These are phyloP conservation scores for Dynastes hyllus DNA, from an alignment of 2,888 invertebrate species.

Conservation along the genomic window DNA sequence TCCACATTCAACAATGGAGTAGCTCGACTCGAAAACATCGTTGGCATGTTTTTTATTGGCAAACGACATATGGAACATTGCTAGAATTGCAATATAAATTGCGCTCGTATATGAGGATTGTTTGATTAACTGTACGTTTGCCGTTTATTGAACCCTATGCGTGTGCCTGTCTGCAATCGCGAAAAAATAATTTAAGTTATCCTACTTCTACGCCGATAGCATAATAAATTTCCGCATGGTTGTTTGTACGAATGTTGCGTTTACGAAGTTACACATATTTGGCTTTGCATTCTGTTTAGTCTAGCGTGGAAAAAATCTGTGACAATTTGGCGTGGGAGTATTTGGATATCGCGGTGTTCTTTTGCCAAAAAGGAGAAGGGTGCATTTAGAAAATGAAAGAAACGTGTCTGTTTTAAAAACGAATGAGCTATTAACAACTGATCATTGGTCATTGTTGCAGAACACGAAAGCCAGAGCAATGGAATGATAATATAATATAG, in stretches of 20 bases:
- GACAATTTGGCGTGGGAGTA: too few species aligned
- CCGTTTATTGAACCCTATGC: slow-evolving; percentile 31
- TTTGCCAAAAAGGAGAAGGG: too few species aligned
- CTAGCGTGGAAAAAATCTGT: neutral
- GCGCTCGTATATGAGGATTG: slow-evolving; percentile 15
- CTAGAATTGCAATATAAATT: slow-evolving; percentile 36
- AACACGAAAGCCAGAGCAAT: too few species aligned
- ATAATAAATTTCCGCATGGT: slow-evolving; percentile 14
- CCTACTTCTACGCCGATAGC: slow-evolving; percentile 16
- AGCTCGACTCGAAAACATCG: too few species aligned
- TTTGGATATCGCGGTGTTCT: too few species aligned
- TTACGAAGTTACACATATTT: neutral
- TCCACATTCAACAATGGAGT: too few species aligned
- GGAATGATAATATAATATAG: too few species aligned
- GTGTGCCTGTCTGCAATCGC: slow-evolving; percentile 25
- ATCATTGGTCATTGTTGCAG: too few species aligned
- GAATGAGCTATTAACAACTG: too few species aligned
- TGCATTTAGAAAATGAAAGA: too few species aligned
- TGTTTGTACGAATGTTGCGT: slow-evolving; percentile 15
- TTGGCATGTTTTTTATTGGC: neutral
- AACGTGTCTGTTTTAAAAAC: too few species aligned
- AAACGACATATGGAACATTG: slow-evolving; percentile 27
- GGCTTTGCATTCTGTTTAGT: neutral
- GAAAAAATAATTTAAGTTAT: slow-evolving; percentile 38
- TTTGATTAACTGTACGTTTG: slow-evolving; percentile 40